Conservation (phyloP, 2,888 invertebrate species). For the Boloria selene region DNA sequence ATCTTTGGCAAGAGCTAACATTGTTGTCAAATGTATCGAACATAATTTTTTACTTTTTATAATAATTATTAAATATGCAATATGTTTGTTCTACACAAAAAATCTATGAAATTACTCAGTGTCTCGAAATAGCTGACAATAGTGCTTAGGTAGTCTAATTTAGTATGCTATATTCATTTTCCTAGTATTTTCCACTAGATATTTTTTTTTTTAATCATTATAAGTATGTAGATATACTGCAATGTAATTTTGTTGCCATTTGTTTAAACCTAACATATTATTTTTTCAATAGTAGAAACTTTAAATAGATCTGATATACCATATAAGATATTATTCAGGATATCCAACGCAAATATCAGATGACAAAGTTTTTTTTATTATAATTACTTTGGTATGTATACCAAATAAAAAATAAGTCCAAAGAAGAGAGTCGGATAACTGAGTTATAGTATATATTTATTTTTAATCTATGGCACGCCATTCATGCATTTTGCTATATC, state of each 20-base stretch:
- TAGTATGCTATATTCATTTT: slow-evolving; percentile 12
- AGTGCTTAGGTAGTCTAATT: slow-evolving; percentile 35
- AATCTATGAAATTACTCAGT: slow-evolving; percentile 24
- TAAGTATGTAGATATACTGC: slow-evolving; percentile 10
- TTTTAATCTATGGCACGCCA: slow-evolving; percentile 58
- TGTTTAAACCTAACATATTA: slow-evolving; percentile 4
- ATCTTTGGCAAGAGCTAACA: background rate
- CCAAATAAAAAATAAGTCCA: slow-evolving; percentile 73
- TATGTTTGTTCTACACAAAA: slow-evolving; percentile 7
- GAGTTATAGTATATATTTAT: slow-evolving; percentile 62
- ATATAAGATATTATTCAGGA: slow-evolving; percentile 2
- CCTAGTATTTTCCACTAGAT: slow-evolving; percentile 6
- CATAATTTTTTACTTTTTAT: background rate
- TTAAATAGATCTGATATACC: slow-evolving; percentile 34
- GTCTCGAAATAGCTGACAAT: slow-evolving; percentile 25
- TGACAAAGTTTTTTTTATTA: slow-evolving; percentile 18
- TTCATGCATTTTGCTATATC: slow-evolving; percentile 41
- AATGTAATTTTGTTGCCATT: slow-evolving; percentile 29
- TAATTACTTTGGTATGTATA: slow-evolving; percentile 52
- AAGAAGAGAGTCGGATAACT: slow-evolving; percentile 52
- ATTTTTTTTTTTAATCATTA: slow-evolving; percentile 15
- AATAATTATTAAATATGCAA: slow-evolving; percentile 24
- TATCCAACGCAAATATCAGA: slow-evolving; percentile 6
- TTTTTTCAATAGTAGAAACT: slow-evolving; percentile 1
- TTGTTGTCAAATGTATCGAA: slow-evolving; percentile 2